Percentiles rank a stretch among this genome's conserved stretches.
Conservation (phyloP, 2,113 vertebrate species). For the Mola mola region DNA sequence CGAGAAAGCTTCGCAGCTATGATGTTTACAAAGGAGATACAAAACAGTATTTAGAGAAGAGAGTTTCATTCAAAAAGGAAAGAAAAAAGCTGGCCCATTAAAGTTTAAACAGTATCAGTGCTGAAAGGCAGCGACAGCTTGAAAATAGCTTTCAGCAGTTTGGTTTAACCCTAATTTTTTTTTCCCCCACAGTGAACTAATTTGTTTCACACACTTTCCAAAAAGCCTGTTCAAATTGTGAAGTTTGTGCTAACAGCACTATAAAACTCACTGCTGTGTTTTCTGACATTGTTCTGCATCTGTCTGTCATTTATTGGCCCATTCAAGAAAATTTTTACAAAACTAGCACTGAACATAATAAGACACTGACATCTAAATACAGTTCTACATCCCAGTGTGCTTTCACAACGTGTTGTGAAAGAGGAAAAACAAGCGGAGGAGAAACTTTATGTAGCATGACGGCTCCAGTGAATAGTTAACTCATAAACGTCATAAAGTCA, state of each 20-base stretch:
- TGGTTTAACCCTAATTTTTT: slow-evolving; percentile 40
- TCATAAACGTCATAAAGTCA: slow-evolving; percentile 22
- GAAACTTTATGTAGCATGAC: slow-evolving; percentile 20
- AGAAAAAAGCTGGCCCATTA: slow-evolving; percentile 31
- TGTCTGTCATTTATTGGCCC: background rate
- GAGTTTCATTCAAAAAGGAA: slow-evolving; percentile 10
- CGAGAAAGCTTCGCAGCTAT: slow-evolving; percentile 25
- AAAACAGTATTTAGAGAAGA: slow-evolving; percentile 45
- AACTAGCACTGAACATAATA: background rate
- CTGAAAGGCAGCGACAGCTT: slow-evolving; percentile 51
- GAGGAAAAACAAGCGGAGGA: slow-evolving; percentile 23
- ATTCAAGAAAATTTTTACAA: slow-evolving; percentile 3
- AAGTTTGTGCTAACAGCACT: slow-evolving; percentile 3
- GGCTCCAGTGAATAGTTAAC: slow-evolving; percentile 68
- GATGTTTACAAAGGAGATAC: slow-evolving; percentile 35
- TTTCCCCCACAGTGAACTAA: slow-evolving; percentile 9
- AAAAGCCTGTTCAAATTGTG: slow-evolving; percentile 21
- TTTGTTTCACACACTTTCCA: slow-evolving; percentile 41
- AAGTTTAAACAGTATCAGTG: slow-evolving; percentile 36
- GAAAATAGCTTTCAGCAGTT: slow-evolving; percentile 51
- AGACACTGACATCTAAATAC: slow-evolving; percentile 9
- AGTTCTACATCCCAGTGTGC: slow-evolving; percentile 1
- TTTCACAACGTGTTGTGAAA: slow-evolving; percentile 6
- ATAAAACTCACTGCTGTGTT: background rate
- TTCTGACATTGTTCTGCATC: background rate